Evolutionary conservation across 2,113 vertebrate species (phyloP).

Genomic region (Mionectes macconnelli): DNA sequence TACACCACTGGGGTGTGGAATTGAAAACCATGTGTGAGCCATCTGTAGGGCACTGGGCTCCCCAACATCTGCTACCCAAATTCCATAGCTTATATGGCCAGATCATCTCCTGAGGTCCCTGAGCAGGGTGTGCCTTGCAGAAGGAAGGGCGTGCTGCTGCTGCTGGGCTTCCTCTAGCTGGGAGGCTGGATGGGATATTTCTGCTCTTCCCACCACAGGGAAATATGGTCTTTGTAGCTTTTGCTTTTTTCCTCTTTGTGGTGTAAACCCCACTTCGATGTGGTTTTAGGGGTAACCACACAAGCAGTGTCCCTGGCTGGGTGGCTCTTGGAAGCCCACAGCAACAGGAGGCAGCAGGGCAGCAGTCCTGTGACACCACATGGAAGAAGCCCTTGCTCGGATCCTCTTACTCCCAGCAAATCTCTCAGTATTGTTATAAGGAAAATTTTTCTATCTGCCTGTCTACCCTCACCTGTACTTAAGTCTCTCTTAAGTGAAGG

Average conservation of each 20-base stretch:
- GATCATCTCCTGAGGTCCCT: neutral
- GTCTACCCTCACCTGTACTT: neutral
- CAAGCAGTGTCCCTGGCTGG: neutral
- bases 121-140: neutral
- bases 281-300: neutral
- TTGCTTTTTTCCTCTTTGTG: neutral
- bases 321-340: neutral
- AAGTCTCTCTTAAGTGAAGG: neutral
- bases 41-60: neutral
- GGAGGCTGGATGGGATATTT: neutral
- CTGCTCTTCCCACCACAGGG: neutral
- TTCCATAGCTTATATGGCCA: neutral
- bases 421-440: neutral
- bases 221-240: neutral
- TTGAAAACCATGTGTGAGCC: neutral
- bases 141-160: neutral
- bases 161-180: neutral
- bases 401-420: neutral
- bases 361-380: fast-evolving
- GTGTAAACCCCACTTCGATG: neutral
- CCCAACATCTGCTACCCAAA: neutral
- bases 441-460: neutral
- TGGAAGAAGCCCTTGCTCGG: neutral
- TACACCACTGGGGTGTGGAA: neutral
- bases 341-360: neutral